These are phyloP conservation scores for Pocillopora grandis DNA, from an alignment of 92 coral and sea anemone genomes.

Conservation along the genomic window DNA sequence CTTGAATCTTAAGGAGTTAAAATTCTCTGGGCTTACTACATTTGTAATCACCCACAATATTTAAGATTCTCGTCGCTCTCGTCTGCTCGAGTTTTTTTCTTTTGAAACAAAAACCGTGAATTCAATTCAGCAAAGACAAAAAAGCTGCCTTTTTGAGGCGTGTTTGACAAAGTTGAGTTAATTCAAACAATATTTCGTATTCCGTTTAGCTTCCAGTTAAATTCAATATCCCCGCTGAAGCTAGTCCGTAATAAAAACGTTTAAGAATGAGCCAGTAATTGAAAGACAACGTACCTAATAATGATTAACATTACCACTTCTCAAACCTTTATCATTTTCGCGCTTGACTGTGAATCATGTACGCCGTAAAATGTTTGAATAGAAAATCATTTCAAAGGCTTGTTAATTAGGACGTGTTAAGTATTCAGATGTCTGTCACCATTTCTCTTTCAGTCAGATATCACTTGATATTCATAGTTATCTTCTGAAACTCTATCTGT, in stretches of 20 bases:
- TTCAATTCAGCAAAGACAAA: neutral
- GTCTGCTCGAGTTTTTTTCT: neutral
- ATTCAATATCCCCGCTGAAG: neutral
- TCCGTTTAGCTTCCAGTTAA: constrained; percentile 25
- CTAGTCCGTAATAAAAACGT: constrained; percentile 17
- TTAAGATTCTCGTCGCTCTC: too few species aligned
- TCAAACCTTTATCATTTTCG: constrained; percentile 23
- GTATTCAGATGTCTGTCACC: constrained; percentile 23
- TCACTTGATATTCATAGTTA: constrained; percentile 19
- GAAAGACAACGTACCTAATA: neutral
- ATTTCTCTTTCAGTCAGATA: constrained; percentile 17
- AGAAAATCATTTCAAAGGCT: constrained; percentile 13
- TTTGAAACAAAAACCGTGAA: neutral
- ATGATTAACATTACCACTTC: neutral
- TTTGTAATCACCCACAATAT: constrained; percentile 7
- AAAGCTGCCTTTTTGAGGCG: neutral
- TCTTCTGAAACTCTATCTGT: constrained; percentile 5
- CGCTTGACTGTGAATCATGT: neutral
- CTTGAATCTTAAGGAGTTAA: neutral
- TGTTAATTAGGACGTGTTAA: constrained; percentile 39
- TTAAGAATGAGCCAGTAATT: constrained; percentile 25
- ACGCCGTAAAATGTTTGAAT: constrained; percentile 15
- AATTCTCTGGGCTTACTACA: neutral
- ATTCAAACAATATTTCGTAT: constrained; percentile 1
- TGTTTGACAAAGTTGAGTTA: constrained; percentile 17